Conservation (phyloP, 2,888 invertebrate genomes). For the Parnassius glacialis region DNA sequence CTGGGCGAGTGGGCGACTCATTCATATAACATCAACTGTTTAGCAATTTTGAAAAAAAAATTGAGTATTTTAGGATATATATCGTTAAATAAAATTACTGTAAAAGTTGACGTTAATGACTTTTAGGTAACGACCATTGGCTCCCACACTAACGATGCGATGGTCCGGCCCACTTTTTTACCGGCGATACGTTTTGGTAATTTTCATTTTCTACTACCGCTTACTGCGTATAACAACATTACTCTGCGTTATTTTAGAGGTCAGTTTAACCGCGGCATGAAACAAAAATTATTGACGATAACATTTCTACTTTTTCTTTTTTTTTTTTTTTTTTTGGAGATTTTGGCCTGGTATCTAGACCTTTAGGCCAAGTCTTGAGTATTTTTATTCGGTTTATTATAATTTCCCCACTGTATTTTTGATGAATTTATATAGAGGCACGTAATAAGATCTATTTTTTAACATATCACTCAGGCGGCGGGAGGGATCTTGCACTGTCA, state of each 20-base stretch:
- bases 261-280: slow-evolving; percentile 21
- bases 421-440: too few species aligned
- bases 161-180: slow-evolving; percentile 76
- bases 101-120: slow-evolving; percentile 78
- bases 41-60: too few species aligned
- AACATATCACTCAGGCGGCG: too few species aligned
- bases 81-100: slow-evolving; percentile 61
- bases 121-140: slow-evolving; percentile 80
- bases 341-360: too few species aligned
- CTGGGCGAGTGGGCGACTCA: too few species aligned
- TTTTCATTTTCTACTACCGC: slow-evolving; percentile 64
- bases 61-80: slow-evolving; percentile 34
- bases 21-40: too few species aligned
- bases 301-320: not conserved
- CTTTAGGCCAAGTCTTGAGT: too few species aligned
- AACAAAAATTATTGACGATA: not conserved
- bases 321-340: too few species aligned
- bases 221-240: slow-evolving; percentile 46
- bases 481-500: too few species aligned
- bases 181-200: slow-evolving; percentile 70
- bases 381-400: too few species aligned
- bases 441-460: too few species aligned
- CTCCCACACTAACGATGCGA: slow-evolving; percentile 67
- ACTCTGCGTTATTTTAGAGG: slow-evolving; percentile 22
- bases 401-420: too few species aligned